Percentiles rank a stretch among this genome's conserved stretches.
Evolutionary conservation across 2,113 vertebrate species (phyloP).

Genomic region (Trematocara macrostoma): DNA sequence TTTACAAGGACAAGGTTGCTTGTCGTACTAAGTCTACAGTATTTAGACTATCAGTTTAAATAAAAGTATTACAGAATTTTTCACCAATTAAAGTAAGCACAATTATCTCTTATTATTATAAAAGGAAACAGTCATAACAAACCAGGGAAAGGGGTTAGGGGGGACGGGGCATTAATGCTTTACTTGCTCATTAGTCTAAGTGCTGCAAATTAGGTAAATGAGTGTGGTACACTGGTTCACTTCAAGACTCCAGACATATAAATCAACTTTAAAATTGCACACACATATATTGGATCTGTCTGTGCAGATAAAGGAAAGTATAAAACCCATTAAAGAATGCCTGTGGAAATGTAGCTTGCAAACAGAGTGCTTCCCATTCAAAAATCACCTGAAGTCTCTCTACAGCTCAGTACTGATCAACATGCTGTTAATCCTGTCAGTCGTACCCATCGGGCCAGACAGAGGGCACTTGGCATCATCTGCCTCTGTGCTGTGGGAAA

Average conservation of each 20-base stretch:
- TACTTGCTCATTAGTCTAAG: not conserved
- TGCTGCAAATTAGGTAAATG: not conserved
- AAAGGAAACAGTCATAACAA: not conserved
- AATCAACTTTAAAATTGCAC: not conserved
- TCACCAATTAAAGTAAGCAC: not conserved
- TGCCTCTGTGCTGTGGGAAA: slow-evolving; percentile 15
- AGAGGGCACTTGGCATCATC: slow-evolving; percentile 1
- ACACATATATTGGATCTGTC: not conserved
- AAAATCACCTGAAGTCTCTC: slow-evolving; percentile 21
- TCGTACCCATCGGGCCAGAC: not conserved
- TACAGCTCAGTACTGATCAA: not conserved
- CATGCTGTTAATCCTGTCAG: slow-evolving; percentile 32
- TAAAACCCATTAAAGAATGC: not conserved
- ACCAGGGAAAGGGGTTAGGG: not conserved
- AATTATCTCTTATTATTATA: not conserved
- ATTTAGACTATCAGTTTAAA: not conserved
- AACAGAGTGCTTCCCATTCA: not conserved
- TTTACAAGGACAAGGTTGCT: not conserved
- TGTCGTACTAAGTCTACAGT: not conserved
- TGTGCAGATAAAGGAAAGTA: not conserved
- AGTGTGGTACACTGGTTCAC: not conserved
- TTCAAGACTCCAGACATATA: not conserved
- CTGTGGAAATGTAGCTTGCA: not conserved
- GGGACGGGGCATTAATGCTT: not conserved
- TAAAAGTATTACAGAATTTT: not conserved